These are phyloP conservation scores for Parazoanthus atlanticus DNA, from an alignment of 92 coral and sea anemone genomes.

Conservation along the genomic window DNA sequence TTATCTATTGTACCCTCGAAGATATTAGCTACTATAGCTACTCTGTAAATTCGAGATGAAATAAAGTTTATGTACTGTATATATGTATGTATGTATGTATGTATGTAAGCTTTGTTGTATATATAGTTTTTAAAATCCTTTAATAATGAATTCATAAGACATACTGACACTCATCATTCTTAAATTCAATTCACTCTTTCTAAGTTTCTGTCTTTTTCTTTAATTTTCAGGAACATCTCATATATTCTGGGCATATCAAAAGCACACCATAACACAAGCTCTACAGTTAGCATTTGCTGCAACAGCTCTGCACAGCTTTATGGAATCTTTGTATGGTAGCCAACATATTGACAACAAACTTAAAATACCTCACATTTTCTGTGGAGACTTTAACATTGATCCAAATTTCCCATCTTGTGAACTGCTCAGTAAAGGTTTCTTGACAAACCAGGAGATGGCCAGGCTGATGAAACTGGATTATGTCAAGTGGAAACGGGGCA, in stretches of 20 bases:
- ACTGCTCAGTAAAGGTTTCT: constrained; percentile 10
- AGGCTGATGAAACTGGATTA: not conserved
- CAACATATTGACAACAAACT: not conserved
- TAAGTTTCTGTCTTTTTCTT: not conserved
- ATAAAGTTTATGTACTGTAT: too few relatives aligned
- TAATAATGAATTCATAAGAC: too few relatives aligned
- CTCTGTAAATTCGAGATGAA: too few relatives aligned
- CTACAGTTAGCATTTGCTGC: constrained; percentile 11
- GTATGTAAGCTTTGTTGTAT: too few relatives aligned
- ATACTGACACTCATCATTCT: too few relatives aligned
- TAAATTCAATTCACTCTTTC: too few relatives aligned
- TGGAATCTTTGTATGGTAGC: not conserved
- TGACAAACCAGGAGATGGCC: not conserved
- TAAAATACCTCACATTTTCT: constrained; percentile 3
- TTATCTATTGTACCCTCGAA: too few relatives aligned
- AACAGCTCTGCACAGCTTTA: constrained; percentile 19
- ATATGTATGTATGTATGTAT: too few relatives aligned
- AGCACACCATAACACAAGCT: constrained; percentile 8
- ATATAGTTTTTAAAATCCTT: too few relatives aligned
- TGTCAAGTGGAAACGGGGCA: constrained; percentile 10
- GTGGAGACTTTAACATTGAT: constrained; percentile 26
- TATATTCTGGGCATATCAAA: constrained; percentile 27
- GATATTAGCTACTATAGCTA: too few relatives aligned
- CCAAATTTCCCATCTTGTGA: constrained; percentile 7
- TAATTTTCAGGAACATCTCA: constrained; percentile 48